Base-by-base conservation (phyloP, 2,888 invertebrate genomes). In the Lacanobia wlatinum region DNA sequence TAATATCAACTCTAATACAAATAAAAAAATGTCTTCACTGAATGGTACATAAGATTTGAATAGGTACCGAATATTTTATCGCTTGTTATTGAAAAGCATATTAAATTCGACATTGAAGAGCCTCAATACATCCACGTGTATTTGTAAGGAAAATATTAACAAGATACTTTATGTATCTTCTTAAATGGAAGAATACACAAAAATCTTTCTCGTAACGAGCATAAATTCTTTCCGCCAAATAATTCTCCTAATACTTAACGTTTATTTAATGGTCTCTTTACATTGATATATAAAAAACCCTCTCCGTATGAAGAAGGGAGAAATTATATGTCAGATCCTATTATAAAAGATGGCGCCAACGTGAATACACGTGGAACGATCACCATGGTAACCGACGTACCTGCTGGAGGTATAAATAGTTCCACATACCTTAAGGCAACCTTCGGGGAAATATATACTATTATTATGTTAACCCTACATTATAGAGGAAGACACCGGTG, bases 371-470 rank as follows among this genome's bases (percentile, higher is more conserved):
- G 56, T 55, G 34, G 40, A 50, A 28, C 28, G 34, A 48, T 74
- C 40, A 63, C 70, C 56, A 80, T 80, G 60, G 75, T 18, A 61
- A 80, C 79, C n/a, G 14, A 58, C 34, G 28, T 28, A 34, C n/a
- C 0, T 63, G 46, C 43, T 34, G 6, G 34, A 34, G 34, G 34
- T 59, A 52, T 62, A 48, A 52, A 65, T 76, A 65, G 61, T 18
- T 60, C 28, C 0, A 43, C n/a, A 50, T 56, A 43, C 53, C 71
- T 60, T 59, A 18, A 55, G 23, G 34, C 12, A 52, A 60, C n/a
- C 48, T 59, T 59, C 38, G 46, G 48, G 46, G 61, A 63, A 62
- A 73, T 59, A 21, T 34, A 50, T 16, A 58, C 62, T 73, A 34
- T 34, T 34, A 34, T 69, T n/a, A 55, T 53, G 60, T 78, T 58